These are phyloP conservation scores for Lagocephalus sceleratus DNA, from an alignment of 2,797 vertebrate species.

Conservation along the genomic window DNA sequence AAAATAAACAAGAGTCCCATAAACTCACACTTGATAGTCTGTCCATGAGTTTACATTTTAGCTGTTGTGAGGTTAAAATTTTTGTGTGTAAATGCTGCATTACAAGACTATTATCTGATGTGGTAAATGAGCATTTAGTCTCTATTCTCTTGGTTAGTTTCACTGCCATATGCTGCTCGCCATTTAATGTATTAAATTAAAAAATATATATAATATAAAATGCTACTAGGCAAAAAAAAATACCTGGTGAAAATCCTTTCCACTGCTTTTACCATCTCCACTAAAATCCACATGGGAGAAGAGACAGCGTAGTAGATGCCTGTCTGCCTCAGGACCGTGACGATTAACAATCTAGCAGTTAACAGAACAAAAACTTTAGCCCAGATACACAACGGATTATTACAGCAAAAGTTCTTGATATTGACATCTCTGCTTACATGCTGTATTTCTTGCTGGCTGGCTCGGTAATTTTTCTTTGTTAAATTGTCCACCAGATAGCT, in stretches of 20 bases:
- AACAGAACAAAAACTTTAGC: slow-evolving; percentile 10
- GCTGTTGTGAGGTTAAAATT: not conserved
- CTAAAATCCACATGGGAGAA: slow-evolving; percentile 99
- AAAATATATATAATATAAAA: not conserved
- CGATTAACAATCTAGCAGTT: slow-evolving; percentile 93
- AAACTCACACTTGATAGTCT: not conserved
- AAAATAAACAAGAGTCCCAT: slow-evolving; percentile 10
- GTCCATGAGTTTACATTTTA: not conserved
- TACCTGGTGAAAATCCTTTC: slow-evolving; percentile 99
- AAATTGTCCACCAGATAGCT: slow-evolving; percentile 99
- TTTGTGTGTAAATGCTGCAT: too few relatives aligned
- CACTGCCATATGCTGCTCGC: too few relatives aligned
- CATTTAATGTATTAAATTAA: not conserved
- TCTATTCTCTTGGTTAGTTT: not conserved
- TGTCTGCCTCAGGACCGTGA: slow-evolving; percentile 99
- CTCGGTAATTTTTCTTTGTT: slow-evolving; percentile 99
- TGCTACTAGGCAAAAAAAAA: slow-evolving; percentile 34
- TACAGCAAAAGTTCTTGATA: not conserved
- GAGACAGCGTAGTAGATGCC: slow-evolving; percentile 99
- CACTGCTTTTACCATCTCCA: slow-evolving; percentile 99
- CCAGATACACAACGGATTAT: not conserved
- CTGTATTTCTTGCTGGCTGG: slow-evolving; percentile 99
- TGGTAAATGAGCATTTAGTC: not conserved
- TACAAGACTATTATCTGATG: not conserved
- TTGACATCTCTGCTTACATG: slow-evolving; percentile 84